These are phyloP conservation scores for Hydractinia symbiolongicarpus DNA, from an alignment of 30 jellyfish, hydroid and myxozoan genomes.

Conservation along the genomic window DNA sequence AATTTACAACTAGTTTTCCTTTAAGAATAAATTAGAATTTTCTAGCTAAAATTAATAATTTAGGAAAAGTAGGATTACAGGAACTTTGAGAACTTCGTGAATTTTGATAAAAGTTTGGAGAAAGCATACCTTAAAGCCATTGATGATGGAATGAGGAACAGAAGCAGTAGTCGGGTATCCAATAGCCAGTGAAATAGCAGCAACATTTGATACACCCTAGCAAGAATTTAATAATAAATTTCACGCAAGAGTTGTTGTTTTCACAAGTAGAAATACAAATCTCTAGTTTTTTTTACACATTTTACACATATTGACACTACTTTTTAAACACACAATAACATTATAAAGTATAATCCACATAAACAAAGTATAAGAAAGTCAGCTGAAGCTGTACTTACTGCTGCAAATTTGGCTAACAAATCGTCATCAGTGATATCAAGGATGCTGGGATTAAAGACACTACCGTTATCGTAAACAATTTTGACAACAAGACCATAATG, in stretches of 20 bases:
- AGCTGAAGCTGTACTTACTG: slow-evolving; percentile 36
- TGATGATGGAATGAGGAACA: slow-evolving; percentile 87
- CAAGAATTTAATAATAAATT: background rate
- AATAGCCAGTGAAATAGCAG: slow-evolving; percentile 77
- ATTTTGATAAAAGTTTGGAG: too few relatives aligned
- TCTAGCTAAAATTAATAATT: too few relatives aligned
- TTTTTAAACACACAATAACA: background rate
- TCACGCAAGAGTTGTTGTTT: background rate
- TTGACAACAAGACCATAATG: slow-evolving; percentile 71
- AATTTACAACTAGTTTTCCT: too few relatives aligned
- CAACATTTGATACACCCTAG: slow-evolving; percentile 83
- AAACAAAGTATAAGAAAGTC: background rate
- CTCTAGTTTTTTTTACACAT: background rate
- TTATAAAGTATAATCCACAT: background rate
- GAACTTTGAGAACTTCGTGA: too few relatives aligned
- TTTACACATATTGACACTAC: too few relatives aligned
- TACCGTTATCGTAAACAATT: slow-evolving; percentile 76
- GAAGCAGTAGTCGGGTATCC: slow-evolving; percentile 98
- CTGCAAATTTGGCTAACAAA: slow-evolving; percentile 40
- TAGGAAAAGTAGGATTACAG: too few relatives aligned
- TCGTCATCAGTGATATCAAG: slow-evolving; percentile 84
- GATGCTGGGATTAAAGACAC: slow-evolving; percentile 75
- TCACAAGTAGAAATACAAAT: background rate
- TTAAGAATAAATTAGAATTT: too few relatives aligned
- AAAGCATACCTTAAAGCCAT: slow-evolving; percentile 69